A percentile compares a stretch with the other conserved stretches of the same genome.
phyloP scores from a whole-genome alignment of 2,797 vertebrate genomes.

The Sphenodon punctatus region DNA sequence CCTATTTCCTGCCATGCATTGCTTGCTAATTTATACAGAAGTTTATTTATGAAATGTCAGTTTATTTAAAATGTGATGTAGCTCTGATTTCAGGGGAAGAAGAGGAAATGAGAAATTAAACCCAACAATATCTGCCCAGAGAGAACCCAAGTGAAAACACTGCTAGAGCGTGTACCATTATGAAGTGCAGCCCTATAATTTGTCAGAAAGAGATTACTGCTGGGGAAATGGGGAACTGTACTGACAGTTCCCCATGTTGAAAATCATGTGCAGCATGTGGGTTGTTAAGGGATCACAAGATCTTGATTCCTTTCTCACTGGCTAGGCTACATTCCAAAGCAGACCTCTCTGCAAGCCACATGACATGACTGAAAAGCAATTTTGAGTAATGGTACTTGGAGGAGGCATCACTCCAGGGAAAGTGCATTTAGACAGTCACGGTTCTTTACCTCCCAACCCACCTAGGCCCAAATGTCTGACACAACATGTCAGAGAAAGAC shows the following conservation, averaged over 20 bases:
- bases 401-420: neutral
- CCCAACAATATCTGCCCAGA: slow-evolving; percentile 6
- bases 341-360: too few species aligned
- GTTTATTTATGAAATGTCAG: too few species aligned
- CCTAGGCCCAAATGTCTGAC: neutral
- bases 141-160: slow-evolving; percentile 3
- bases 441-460: neutral
- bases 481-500: rapidly evolving
- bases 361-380: too few species aligned
- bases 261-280: rapidly evolving
- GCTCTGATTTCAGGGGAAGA: neutral
- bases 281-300: neutral
- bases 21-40: slow-evolving; percentile 6
- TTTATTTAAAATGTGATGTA: slow-evolving; percentile 23
- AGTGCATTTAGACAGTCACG: neutral
- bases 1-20: neutral
- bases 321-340: neutral
- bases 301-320: neutral
- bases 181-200: neutral
- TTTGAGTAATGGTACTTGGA: too few species aligned
- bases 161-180: neutral
- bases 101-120: neutral
- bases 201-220: neutral
- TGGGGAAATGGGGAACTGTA: neutral
- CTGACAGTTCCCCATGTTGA: rapidly evolving